Evolutionary conservation across 2,797 vertebrate species (phyloP).

Genomic region (Myripristis jacobus): DNA sequence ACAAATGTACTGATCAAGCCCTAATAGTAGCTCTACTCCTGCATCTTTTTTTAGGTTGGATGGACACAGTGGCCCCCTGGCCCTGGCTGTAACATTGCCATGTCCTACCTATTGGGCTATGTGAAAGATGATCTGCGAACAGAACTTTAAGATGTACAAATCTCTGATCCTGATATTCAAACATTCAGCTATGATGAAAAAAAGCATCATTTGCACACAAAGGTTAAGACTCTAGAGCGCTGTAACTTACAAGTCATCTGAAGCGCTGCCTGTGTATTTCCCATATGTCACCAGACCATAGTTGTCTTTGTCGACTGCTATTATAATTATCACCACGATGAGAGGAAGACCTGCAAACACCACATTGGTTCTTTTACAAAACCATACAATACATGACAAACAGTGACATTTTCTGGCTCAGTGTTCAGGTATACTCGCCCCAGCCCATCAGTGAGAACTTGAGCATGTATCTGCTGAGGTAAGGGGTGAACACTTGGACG

Average conservation of each 20-base stretch:
- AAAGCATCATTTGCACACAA: neutral
- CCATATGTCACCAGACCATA: slow-evolving; percentile 89
- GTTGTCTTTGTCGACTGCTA: slow-evolving; percentile 87
- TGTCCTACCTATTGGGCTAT: no score
- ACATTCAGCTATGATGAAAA: no score
- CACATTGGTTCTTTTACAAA: neutral
- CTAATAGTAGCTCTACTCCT: no score
- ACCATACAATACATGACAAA: neutral
- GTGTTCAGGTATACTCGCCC: slow-evolving; percentile 85
- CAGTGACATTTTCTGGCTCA: neutral
- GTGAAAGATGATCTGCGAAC: no score
- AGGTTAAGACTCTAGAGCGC: neutral
- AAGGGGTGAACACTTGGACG: slow-evolving; percentile 95
- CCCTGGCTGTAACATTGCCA: no score
- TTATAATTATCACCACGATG: slow-evolving; percentile 86
- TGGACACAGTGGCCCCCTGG: no score
- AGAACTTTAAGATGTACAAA: no score
- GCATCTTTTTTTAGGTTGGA: no score
- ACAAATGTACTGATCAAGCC: no score
- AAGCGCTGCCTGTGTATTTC: slow-evolving; percentile 79
- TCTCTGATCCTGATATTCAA: no score
- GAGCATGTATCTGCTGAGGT: slow-evolving; percentile 93
- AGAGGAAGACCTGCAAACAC: slow-evolving; percentile 87
- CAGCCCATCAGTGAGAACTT: slow-evolving; percentile 93
- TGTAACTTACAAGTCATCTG: slow-evolving; percentile 91